Evolutionary conservation across 35 echinoderm and acorn worm genomes (phyloP), one percentile per base, ranked within the genome.

Genomic region (Heliocidaris tuberculata): DNA sequence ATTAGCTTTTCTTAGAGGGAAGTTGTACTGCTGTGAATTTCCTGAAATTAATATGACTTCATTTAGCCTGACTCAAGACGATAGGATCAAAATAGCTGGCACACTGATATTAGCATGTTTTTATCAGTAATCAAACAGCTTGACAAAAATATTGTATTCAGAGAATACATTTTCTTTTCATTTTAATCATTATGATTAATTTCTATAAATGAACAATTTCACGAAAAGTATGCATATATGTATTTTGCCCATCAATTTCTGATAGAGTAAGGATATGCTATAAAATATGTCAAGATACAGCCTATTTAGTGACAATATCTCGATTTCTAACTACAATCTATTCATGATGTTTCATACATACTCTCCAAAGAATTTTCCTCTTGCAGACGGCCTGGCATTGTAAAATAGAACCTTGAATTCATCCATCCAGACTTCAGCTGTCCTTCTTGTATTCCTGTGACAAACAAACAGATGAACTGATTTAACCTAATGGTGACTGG

Each of bases 401-500:
- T 98, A 97, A 86, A 97, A 98, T 92, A 96, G 96, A 94, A 97
- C 95, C 90, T 98, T 98, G 32, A 97, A 98, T 85, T 98, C 97
- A 96, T 98, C 97, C 97, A 98, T 98, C 97, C 97, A 98, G 29
- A 98, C 97, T 94, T 98, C 97, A 24, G 97, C 97, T 48, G 96
- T 96, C 60, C 97, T 93, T 35, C 97, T 94, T 17, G 96, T 98
- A 93, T 98, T 98, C 93, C 97, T 98, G 61, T 1, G 92, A 95
- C 32, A 30, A 87, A 19, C 59, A 60, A 60, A 56, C 52, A 56
- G 52, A 52, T 52, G 50, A 12, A 56, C 10, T 12, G 52, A 56
- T 56, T 56, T 12, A 12, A 12, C 11, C 52, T 56, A 56, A 0
- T 2, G 15, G 52, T 52, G 50, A 52, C 50, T 6, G 0, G 1